Evolutionary conservation across 2,113 vertebrate genomes (phyloP).

Genomic region (Brienomyrus longianalis): DNA sequence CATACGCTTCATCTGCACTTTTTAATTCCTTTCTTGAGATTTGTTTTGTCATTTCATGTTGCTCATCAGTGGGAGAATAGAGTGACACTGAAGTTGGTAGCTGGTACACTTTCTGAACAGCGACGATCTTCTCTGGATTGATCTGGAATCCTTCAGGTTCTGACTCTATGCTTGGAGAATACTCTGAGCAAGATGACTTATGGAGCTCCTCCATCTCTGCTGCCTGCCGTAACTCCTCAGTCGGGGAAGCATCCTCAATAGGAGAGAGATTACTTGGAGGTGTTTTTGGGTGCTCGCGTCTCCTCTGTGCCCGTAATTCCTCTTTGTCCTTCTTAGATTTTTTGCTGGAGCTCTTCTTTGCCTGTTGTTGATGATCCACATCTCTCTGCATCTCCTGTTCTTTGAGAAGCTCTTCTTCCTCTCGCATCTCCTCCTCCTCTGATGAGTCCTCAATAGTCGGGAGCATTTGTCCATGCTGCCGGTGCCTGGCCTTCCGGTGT

Average conservation of each 20-base stretch:
- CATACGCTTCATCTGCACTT: conserved; percentile 89
- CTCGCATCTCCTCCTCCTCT: conserved; percentile 80
- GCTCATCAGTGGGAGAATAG: conserved; percentile 84
- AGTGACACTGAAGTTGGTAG: conserved; percentile 84
- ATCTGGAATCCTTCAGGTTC: conserved; percentile 78
- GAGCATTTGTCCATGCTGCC: conserved; percentile 75
- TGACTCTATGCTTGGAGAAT: conserved; percentile 83
- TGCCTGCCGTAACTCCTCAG: conserved; percentile 74
- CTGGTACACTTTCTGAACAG: conserved; percentile 80
- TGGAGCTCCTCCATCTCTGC: conserved; percentile 73
- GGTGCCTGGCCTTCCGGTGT: conserved; percentile 82
- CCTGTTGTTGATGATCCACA: conserved; percentile 54
- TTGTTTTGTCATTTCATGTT: conserved; percentile 55
- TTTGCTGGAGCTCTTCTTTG: conserved; percentile 70
- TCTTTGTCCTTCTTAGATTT: conserved; percentile 79
- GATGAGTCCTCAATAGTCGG: conserved; percentile 92
- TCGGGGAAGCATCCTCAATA: conserved; percentile 72
- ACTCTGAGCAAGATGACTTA: conserved; percentile 80
- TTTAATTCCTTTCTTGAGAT: conserved; percentile 61
- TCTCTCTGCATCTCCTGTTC: conserved; percentile 72
- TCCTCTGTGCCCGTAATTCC: conserved; percentile 69
- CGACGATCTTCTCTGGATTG: conserved; percentile 75
- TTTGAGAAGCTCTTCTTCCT: conserved; percentile 70
- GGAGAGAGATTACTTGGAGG: conserved; percentile 74
- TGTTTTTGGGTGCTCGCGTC: conserved; percentile 66